A percentile compares a stretch with the other conserved stretches of the same genome.
phyloP scores from a whole-genome alignment of 2,797 vertebrate genomes.

The Crypturellus tataupa region DNA sequence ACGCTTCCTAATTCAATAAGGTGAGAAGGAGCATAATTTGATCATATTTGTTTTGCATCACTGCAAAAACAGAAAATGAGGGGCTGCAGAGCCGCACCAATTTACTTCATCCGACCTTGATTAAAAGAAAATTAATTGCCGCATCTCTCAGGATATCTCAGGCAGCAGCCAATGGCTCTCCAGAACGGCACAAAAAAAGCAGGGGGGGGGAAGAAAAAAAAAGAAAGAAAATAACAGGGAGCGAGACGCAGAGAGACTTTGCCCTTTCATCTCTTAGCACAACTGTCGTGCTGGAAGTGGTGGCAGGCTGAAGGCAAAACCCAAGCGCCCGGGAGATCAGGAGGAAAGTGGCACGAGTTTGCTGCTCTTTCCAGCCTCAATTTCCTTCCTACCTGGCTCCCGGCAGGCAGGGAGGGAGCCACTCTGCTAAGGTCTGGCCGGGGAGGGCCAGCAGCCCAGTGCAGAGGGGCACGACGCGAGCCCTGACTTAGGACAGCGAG shows the following conservation, averaged over 20 bases:
- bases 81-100: slow-evolving; percentile 97
- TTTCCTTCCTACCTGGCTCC: background rate
- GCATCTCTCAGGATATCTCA: slow-evolving; percentile 99
- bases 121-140: slow-evolving; percentile 99
- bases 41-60: slow-evolving; percentile 99
- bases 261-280: slow-evolving; percentile 65
- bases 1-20: slow-evolving; percentile 99
- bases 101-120: slow-evolving; percentile 99
- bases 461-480: background rate
- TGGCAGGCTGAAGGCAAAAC: slow-evolving; percentile 41
- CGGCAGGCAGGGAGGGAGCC: background rate
- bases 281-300: slow-evolving; percentile 42
- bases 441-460: background rate
- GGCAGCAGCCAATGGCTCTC: slow-evolving; percentile 93
- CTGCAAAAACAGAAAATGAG: slow-evolving; percentile 99
- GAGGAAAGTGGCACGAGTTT: background rate
- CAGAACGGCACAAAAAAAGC: slow-evolving; percentile 79
- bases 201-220: slow-evolving; percentile 15
- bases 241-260: slow-evolving; percentile 38
- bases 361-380: background rate
- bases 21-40: slow-evolving; percentile 99
- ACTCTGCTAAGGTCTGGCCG: background rate
- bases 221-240: slow-evolving; percentile 34
- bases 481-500: background rate
- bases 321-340: slow-evolving; percentile 1